Evolutionary conservation across 2,888 invertebrate species (phyloP), one percentile per base, ranked within the genome.

Genomic region (Rhamphomyia laevipes): DNA sequence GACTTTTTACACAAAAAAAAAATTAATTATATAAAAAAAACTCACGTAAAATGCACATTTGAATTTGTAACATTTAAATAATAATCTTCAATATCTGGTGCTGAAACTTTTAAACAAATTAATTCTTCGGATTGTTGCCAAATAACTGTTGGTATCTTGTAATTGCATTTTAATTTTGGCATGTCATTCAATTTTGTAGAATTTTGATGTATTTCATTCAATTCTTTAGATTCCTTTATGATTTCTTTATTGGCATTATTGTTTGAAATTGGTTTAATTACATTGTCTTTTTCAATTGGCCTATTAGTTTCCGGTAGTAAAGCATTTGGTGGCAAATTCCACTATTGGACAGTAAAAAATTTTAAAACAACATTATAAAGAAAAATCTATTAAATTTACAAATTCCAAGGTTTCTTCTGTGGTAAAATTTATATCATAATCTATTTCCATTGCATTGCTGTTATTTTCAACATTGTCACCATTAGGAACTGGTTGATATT

Each of bases 71-170:
- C 58, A 49, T 60, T 57, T 4, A 64, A 50, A 13, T 53, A 51
- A 43, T 63, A 64, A 13, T 61, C 59, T 2, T 40, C 23, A n/a
- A 62, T 51, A 50, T 63, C 61, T 7, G 61, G 59, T 1, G 61
- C 60, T 50, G 51, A 35, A 31, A 63, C 63, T 7, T 57, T 53
- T 23, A 64, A 31, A 51, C 52, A 58, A 27, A 64, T 59, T 37
- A 62, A 48, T 31, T 52, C 59, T 52, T 63, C 59, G 13, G 61
- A 59, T 49, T 64, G 59, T 37, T 60, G 58, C 64, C 64, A 64
- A 18, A 53, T 54, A 35, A 61, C 59, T 12, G 47, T 43, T 13
- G 63, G 64, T 12, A 56, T 57, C 52, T 60, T 60, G 46, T 58
- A 46, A 12, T 57, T 51, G 3, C 53, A 31, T 42, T 48, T 57